These are phyloP conservation scores for Psococerastis gibbosa DNA, from an alignment of 2,888 invertebrate species.

Conservation along the genomic window DNA sequence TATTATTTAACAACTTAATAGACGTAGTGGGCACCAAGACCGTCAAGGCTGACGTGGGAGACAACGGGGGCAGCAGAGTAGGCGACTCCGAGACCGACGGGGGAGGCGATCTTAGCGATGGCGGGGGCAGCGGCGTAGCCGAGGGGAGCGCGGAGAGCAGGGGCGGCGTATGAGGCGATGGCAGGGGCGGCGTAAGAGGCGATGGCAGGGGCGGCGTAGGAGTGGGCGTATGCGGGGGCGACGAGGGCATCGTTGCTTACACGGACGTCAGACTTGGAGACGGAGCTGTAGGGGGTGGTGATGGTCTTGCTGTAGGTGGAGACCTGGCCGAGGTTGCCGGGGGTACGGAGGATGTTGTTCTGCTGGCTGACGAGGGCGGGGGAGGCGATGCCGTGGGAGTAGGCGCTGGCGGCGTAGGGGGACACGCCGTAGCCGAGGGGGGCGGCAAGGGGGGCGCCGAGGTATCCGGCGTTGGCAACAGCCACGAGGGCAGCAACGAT, in stretches of 20 bases:
- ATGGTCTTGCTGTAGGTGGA: conserved; percentile 51
- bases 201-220: conserved; percentile 29
- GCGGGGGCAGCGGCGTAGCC: no score
- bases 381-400: conserved; percentile 18
- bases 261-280: no score
- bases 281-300: conserved; percentile 50
- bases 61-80: conserved; percentile 39
- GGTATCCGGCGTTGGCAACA: conserved; percentile 21
- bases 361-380: conserved; percentile 34
- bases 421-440: conserved; percentile 29
- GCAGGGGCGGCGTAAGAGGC: no score
- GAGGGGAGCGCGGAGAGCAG: no score
- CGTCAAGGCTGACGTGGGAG: conserved; percentile 40
- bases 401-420: conserved; percentile 31
- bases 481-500: conserved; percentile 22
- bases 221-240: no score
- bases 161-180: conserved; percentile 16
- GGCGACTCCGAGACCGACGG: no score
- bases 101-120: no score
- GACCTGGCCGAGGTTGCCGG: conserved; percentile 43
- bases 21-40: no score
- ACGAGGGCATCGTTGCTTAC: no score
- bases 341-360: conserved; percentile 38
- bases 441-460: conserved; percentile 18
- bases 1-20: no score